Base-by-base conservation (phyloP, 2,888 invertebrate genomes). In the Chouioia cunea region DNA sequence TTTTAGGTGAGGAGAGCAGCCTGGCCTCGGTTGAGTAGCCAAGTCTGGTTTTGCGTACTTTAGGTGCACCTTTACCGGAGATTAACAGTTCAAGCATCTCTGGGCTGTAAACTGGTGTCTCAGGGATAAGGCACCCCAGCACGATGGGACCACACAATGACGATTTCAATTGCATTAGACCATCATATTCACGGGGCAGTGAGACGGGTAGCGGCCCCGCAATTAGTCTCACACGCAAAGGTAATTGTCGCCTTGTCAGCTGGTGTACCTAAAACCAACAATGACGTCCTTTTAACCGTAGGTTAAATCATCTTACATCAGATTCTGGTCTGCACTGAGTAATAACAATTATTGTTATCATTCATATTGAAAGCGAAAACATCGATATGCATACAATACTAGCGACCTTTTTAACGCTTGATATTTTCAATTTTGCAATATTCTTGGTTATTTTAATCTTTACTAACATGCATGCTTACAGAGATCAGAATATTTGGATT, bases 161-260 rank as follows among this genome's bases (percentile, higher is more conserved):
- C 20, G 83, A 81, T 75, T 85, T 84, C 66, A 85, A 65, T 74
- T 85, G 84, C 85, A 85, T 87, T 72, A 88, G 84, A 71, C 85
- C 85, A 16, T 82, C 82, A 69, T 85, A 85, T 73, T 85, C 85
- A 16, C 81, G 79, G 23, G 85, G 85, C 75, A 85, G 76, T 53
- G 85, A 84, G 50, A 85, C 79, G 57, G 85, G 85, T 65, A 85
- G 74, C 65, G 85, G 85, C 65, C 85, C 87, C 75, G 83, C 87
- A 76, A 89, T 87, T 75, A 89, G 85, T 76, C 87, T 85, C 60
- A 88, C 88, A 74, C 87, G 83, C 44, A 88, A 83, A 20, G 89
- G 89, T 70, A 88, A 81, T 58, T 86, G 85, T 75, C 87, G 85
- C 68, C 86, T 86, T 46, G 86, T 86, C 18, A 88, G 85, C 62